phyloP scores from a whole-genome alignment of 2,888 invertebrate species.

The Chrysolina haemoptera region DNA sequence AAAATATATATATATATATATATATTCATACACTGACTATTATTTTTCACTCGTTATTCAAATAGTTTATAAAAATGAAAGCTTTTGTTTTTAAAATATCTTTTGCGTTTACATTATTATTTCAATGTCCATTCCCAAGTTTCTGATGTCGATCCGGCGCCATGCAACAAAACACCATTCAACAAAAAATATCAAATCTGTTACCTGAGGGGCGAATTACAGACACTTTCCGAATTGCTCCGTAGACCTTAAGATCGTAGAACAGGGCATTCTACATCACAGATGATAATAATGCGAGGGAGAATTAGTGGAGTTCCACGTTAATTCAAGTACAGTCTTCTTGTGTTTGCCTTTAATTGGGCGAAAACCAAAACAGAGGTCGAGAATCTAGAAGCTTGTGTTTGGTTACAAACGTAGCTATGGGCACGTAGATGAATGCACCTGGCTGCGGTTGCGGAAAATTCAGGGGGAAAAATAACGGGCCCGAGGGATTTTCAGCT shows the following conservation, averaged over 20 bases:
- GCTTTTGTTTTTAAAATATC: too few species aligned
- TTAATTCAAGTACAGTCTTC: constrained; percentile 69
- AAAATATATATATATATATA: too few species aligned
- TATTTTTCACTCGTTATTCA: too few species aligned
- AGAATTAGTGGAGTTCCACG: constrained; percentile 69
- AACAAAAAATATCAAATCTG: background rate
- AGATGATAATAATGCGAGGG: constrained; percentile 68
- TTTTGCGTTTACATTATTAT: too few species aligned
- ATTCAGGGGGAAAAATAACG: background rate
- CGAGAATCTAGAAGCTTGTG: constrained; percentile 68
- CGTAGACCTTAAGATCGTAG: constrained; percentile 8
- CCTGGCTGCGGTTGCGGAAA: background rate
- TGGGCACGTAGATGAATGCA: constrained; percentile 24
- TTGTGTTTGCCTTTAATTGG: constrained; percentile 70
- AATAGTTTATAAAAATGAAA: too few species aligned
- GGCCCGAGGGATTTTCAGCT: constrained; percentile 22
- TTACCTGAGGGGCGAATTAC: background rate
- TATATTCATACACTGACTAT: too few species aligned
- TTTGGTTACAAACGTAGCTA: constrained; percentile 66
- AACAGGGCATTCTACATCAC: constrained; percentile 58
- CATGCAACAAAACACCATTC: too few species aligned
- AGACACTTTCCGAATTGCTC: background rate
- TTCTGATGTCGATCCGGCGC: too few species aligned
- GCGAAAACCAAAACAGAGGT: constrained; percentile 71
- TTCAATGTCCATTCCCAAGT: too few species aligned